Conservation (phyloP, 2,113 vertebrate genomes). For the Gobiocypris rarus region DNA sequence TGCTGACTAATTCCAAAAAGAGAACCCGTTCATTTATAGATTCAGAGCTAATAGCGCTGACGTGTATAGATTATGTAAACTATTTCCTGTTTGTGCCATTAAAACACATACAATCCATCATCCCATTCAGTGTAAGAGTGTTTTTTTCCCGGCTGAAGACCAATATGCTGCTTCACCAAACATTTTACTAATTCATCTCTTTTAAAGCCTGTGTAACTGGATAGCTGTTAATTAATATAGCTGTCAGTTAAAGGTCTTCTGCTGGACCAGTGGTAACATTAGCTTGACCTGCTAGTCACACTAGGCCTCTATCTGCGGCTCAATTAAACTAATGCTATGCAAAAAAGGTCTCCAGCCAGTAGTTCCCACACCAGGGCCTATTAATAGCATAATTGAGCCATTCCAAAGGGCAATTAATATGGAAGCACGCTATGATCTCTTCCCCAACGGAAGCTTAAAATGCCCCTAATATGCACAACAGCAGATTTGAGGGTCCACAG, state of each 20-base stretch:
- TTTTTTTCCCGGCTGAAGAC: not conserved
- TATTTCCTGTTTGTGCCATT: not conserved
- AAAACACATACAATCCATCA: not conserved
- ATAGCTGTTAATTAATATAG: slow-evolving; percentile 95
- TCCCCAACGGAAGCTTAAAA: slow-evolving; percentile 40
- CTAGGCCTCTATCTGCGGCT: slow-evolving; percentile 77
- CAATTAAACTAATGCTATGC: slow-evolving; percentile 99
- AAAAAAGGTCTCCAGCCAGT: slow-evolving; percentile 91
- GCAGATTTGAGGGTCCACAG: slow-evolving; percentile 19
- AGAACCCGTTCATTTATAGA: not conserved
- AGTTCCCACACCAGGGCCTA: slow-evolving; percentile 80
- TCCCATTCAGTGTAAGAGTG: not conserved
- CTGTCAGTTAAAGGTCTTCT: slow-evolving; percentile 88
- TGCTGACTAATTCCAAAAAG: slow-evolving; percentile 18
- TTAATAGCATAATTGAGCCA: slow-evolving; percentile 95
- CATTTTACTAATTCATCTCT: slow-evolving; percentile 68
- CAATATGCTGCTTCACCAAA: slow-evolving; percentile 33
- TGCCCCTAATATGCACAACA: slow-evolving; percentile 28
- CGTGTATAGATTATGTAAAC: not conserved
- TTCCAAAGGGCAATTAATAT: slow-evolving; percentile 89
- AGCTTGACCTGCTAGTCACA: slow-evolving; percentile 78
- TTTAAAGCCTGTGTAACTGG: slow-evolving; percentile 86
- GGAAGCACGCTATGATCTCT: slow-evolving; percentile 56
- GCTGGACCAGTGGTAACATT: slow-evolving; percentile 87
- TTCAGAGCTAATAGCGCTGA: not conserved